These are phyloP conservation scores for Porphyrio hochstetteri DNA, from an alignment of 2,113 vertebrate genomes.

Conservation along the genomic window DNA sequence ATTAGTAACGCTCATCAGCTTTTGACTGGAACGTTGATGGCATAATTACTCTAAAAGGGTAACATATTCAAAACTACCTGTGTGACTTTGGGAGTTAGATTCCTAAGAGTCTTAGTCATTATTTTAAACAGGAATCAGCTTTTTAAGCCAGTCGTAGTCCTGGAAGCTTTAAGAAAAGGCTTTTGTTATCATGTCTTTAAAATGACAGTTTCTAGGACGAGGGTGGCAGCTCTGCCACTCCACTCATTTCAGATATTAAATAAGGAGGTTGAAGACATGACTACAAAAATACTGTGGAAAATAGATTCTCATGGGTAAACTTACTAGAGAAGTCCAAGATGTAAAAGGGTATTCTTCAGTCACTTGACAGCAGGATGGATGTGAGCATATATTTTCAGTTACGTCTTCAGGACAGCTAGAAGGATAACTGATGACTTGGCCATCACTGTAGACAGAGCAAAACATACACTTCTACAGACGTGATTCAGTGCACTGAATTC, in stretches of 20 bases:
- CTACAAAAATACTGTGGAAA: background rate
- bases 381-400: background rate
- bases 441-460: background rate
- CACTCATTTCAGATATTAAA: background rate
- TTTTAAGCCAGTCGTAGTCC: background rate
- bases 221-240: background rate
- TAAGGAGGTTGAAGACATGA: background rate
- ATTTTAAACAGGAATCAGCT: slow-evolving; percentile 30
- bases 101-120: slow-evolving; percentile 51
- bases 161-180: slow-evolving; percentile 10
- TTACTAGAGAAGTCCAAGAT: background rate
- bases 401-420: background rate
- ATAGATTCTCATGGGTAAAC: background rate
- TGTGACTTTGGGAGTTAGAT: slow-evolving; percentile 55
- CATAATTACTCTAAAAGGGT: slow-evolving; percentile 59
- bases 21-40: slow-evolving; percentile 50
- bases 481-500: background rate
- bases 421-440: background rate
- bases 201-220: background rate
- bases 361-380: background rate
- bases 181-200: slow-evolving; percentile 6
- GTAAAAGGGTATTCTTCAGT: background rate
- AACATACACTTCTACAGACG: background rate
- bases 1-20: slow-evolving; percentile 62
- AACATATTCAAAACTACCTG: slow-evolving; percentile 54